Evolutionary conservation across 1,140 invertebrate species (phyloP).

Genomic region (Panagrolaimus sp.): DNA sequence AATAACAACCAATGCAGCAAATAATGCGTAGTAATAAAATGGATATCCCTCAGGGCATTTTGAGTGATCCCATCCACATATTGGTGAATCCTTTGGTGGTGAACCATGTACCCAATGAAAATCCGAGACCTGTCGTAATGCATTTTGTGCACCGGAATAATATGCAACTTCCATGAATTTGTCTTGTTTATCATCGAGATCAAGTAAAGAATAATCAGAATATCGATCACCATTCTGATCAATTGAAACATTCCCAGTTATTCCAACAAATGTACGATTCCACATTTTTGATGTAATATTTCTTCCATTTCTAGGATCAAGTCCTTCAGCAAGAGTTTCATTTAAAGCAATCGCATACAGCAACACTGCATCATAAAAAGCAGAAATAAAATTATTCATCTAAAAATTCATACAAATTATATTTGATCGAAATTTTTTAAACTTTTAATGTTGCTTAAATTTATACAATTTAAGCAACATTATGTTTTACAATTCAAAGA

Average conservation of each 20-base stretch:
- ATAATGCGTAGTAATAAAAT: slow-evolving; percentile 77
- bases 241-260: slow-evolving; percentile 83
- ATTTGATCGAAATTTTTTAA: too few relatives aligned
- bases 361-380: slow-evolving; percentile 87
- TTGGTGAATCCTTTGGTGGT: slow-evolving; percentile 59
- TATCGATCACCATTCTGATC: slow-evolving; percentile 81
- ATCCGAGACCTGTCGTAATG: slow-evolving; percentile 61
- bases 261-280: slow-evolving; percentile 79
- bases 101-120: slow-evolving; percentile 82
- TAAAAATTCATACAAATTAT: slow-evolving; percentile 28
- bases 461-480: too few relatives aligned
- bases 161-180: slow-evolving; percentile 80
- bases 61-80: slow-evolving; percentile 83
- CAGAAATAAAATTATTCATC: slow-evolving; percentile 73
- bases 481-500: too few relatives aligned
- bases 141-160: slow-evolving; percentile 73
- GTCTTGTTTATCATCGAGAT: slow-evolving; percentile 76
- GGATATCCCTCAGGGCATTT: slow-evolving; percentile 76
- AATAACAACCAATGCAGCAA: slow-evolving; percentile 74
- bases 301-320: slow-evolving; percentile 72
- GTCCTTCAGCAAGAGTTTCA: slow-evolving; percentile 74
- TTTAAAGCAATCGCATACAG: slow-evolving; percentile 85
- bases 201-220: slow-evolving; percentile 80
- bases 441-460: too few relatives aligned
- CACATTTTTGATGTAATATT: slow-evolving; percentile 77